These are phyloP conservation scores for Hippocampus kuda DNA, from an alignment of 2,797 vertebrate species.

Conservation along the genomic window DNA sequence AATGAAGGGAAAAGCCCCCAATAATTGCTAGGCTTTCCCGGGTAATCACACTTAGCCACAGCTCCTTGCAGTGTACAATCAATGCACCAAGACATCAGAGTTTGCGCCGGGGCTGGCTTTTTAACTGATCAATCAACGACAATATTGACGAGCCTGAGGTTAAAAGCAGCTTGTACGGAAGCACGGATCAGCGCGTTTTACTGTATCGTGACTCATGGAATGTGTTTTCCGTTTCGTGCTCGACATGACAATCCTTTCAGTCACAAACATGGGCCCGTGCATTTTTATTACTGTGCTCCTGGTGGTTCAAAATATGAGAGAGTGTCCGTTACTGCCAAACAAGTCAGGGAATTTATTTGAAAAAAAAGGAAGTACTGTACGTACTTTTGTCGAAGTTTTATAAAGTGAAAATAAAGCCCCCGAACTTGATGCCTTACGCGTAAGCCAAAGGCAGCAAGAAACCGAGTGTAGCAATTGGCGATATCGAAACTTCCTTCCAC, in stretches of 20 bases:
- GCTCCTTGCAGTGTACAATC: neutral
- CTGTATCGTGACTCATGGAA: conserved; percentile 7
- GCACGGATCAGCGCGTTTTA: conserved; percentile 1
- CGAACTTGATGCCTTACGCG: no score
- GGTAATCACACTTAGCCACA: neutral
- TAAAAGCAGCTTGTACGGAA: conserved; percentile 12
- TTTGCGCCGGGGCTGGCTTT: conserved; percentile 1
- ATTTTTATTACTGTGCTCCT: neutral
- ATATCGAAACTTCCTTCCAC: conserved; percentile 21
- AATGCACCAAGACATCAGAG: neutral
- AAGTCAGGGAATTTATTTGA: neutral
- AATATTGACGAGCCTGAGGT: conserved; percentile 5
- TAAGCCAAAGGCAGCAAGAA: conserved; percentile 8
- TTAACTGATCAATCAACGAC: conserved; percentile 25
- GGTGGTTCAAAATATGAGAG: neutral
- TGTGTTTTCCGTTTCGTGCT: neutral
- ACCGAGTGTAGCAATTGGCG: conserved; percentile 5
- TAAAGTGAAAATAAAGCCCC: neutral
- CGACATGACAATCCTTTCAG: no score
- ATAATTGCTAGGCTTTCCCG: neutral
- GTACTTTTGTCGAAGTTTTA: neutral
- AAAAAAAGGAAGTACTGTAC: neutral
- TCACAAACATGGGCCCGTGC: neutral
- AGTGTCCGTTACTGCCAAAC: neutral
- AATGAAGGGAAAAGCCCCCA: neutral